phyloP scores from a whole-genome alignment of 2,113 vertebrate species.

The Myrmecobius fasciatus region DNA sequence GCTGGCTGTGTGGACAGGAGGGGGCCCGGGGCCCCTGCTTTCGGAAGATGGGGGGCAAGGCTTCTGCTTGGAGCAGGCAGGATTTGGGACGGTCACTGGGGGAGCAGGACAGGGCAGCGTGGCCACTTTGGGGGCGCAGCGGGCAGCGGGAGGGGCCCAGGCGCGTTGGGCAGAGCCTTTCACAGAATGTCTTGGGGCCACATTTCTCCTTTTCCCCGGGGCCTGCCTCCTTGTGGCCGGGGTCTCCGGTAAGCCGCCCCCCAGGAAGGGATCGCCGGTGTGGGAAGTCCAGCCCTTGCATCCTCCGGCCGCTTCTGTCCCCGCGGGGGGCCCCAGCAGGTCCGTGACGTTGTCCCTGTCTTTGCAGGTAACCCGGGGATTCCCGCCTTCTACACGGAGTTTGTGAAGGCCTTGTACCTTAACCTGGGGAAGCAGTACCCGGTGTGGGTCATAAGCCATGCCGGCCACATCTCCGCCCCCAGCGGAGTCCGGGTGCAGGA shows the following conservation, averaged over 20 bases:
- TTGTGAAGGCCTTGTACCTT: conserved; percentile 89
- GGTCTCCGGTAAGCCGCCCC: background rate
- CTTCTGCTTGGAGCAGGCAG: background rate
- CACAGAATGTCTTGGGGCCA: background rate
- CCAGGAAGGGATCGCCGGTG: no score
- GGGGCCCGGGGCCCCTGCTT: background rate
- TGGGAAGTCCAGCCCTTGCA: background rate
- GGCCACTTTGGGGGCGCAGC: no score
- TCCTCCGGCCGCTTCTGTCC: background rate
- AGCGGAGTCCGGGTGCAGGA: conserved; percentile 84
- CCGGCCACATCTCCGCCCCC: conserved; percentile 90
- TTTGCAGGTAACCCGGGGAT: conserved; percentile 95
- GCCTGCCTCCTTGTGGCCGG: no score
- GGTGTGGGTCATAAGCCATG: conserved; percentile 94
- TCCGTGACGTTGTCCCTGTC: conserved; percentile 58
- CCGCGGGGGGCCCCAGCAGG: background rate
- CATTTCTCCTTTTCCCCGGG: background rate
- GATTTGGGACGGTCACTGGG: background rate
- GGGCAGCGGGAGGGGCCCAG: no score
- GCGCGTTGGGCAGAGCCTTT: background rate
- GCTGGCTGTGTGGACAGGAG: no score
- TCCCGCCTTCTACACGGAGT: conserved; percentile 91
- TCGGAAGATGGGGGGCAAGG: background rate
- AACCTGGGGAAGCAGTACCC: conserved; percentile 86
- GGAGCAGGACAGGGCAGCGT: background rate